Evolutionary conservation across 1,140 invertebrate genomes (phyloP).

Genomic region (Drosophila gunungcola): DNA sequence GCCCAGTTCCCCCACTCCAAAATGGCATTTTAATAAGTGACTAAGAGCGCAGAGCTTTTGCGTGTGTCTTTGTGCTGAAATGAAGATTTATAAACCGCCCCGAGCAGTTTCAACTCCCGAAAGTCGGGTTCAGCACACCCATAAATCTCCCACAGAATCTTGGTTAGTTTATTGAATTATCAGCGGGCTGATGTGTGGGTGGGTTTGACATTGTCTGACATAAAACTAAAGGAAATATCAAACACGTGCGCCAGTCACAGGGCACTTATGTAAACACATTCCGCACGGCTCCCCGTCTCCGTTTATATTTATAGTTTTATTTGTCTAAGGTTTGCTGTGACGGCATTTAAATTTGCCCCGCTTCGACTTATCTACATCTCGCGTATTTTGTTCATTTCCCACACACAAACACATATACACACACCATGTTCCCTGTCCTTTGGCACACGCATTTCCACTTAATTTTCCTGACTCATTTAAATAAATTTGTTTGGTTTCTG

Average conservation of each 20-base stretch:
- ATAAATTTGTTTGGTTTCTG: conserved; percentile 59
- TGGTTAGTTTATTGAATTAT: conserved; percentile 81
- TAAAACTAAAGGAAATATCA: conserved; percentile 78
- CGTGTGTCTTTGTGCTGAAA: conserved; percentile 44
- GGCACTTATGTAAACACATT: conserved; percentile 72
- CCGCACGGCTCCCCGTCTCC: neutral
- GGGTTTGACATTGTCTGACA: conserved; percentile 58
- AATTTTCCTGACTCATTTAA: conserved; percentile 77
- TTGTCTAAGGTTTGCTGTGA: conserved; percentile 56
- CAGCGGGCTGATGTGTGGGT: conserved; percentile 31
- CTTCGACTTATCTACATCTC: conserved; percentile 68
- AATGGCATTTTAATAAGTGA: conserved; percentile 76
- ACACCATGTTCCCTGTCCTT: neutral
- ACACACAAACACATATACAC: neutral
- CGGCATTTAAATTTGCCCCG: conserved; percentile 52
- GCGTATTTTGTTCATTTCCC: conserved; percentile 44
- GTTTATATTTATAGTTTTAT: conserved; percentile 78
- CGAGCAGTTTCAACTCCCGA: conserved; percentile 37
- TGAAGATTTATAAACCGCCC: conserved; percentile 74
- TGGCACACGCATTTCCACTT: conserved; percentile 49
- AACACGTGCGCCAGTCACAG: conserved; percentile 65
- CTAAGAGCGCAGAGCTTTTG: conserved; percentile 11
- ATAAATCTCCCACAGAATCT: conserved; percentile 77
- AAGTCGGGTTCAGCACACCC: conserved; percentile 64
- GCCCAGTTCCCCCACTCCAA: conserved; percentile 16